Evolutionary conservation across 2,797 vertebrate genomes (phyloP), one percentile per base, ranked within the genome.

Genomic region (Acomys russatus): DNA sequence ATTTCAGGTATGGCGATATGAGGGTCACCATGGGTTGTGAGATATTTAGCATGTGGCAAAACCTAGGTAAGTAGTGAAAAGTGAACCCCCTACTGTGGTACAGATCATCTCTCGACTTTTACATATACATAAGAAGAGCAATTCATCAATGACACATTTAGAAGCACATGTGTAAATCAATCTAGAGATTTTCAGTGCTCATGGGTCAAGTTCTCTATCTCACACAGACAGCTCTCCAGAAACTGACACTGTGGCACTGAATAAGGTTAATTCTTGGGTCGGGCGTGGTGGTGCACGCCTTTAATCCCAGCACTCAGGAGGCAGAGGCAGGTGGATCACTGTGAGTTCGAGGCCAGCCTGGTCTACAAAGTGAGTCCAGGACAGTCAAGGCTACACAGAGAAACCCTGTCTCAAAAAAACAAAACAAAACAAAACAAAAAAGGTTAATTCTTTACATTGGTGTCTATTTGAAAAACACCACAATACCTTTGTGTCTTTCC

Each of bases 11-110:
- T 6, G 99, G 99, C 96, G 99, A 99, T 98, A 99, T 99, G 99
- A 98, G 99, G 44, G 99, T 99, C 90, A 99, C 99, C 98, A 99
- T 99, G 99, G 99, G 99, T 77, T 99, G 99, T 98, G 99, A 99
- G 98, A 99, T 99, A 98, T 99, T 99, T 98, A 99, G 99, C 98
- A 99, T 99, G 99, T 99, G 99, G 99, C 99, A 99, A 98, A 99
- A 99, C 98, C 98, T 99, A 98, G 99, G 99, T 99, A 98, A 99
- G 99, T 97, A 66, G 74, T 76, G 30, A 54, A 86, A 91, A 94
- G n/a, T 86, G 83, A 95, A 64, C 9, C 44, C 17, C 56, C 17
- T 12, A 88, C 14, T 10, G 0, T 25, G 54, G 0, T 64, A 2
- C 18, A 63, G 71, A 28, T 94, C 6, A 4, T 74, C 44, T 3